A percentile compares a stretch with the other conserved stretches of the same genome.
These are phyloP conservation scores for Bemisia tabaci DNA, from an alignment of 1,140 invertebrate genomes.

Conservation along the genomic window DNA sequence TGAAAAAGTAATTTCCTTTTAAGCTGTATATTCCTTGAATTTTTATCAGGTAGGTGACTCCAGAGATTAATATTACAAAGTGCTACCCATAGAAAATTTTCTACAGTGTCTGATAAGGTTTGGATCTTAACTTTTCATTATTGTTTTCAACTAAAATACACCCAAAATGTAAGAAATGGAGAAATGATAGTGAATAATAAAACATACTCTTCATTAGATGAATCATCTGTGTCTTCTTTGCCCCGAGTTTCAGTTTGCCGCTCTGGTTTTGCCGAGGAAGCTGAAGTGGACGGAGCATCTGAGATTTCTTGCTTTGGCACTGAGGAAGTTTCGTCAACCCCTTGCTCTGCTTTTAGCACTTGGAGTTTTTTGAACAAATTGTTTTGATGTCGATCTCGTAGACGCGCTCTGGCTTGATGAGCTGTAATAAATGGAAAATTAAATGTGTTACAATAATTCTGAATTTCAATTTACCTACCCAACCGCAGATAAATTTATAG, in stretches of 20 bases:
- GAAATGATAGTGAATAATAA: no score
- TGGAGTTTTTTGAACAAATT: constrained; percentile 80
- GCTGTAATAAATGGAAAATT: constrained; percentile 37
- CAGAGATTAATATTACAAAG: no score
- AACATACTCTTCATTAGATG: constrained; percentile 22
- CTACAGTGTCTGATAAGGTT: no score
- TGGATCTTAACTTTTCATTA: no score
- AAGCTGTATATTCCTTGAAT: no score
- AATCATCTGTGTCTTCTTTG: constrained; percentile 15
- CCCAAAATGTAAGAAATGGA: no score
- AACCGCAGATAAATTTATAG: no score
- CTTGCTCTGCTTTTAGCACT: constrained; percentile 78
- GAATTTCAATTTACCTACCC: no score
- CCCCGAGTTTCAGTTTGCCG: constrained; percentile 27
- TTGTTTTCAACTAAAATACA: no score
- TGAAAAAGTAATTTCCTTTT: no score
- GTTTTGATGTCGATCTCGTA: constrained; percentile 84
- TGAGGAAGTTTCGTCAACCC: constrained; percentile 36
- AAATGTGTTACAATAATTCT: neutral
- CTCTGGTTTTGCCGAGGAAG: constrained; percentile 12
- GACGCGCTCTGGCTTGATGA: constrained; percentile 82
- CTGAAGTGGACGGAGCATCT: neutral
- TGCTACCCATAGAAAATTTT: no score
- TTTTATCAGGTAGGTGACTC: no score
- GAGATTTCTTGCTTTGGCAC: constrained; percentile 5